These are phyloP conservation scores for Drosophila mettleri DNA, from an alignment of 2,888 invertebrate genomes.

Conservation along the genomic window DNA sequence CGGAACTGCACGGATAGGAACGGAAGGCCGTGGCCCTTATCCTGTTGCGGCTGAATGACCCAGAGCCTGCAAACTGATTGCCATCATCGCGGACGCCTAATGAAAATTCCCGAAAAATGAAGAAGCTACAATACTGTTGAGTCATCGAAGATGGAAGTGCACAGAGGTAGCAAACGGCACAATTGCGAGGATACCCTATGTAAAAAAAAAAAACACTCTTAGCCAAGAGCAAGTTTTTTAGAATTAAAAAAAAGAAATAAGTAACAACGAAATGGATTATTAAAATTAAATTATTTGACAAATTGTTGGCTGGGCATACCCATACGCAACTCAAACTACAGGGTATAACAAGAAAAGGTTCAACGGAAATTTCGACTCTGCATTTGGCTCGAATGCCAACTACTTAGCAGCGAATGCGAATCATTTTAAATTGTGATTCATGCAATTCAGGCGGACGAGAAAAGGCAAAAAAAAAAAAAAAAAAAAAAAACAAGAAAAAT, in stretches of 20 bases:
- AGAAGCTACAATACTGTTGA: slow-evolving; percentile 58
- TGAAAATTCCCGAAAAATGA: slow-evolving; percentile 70
- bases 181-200: slow-evolving; percentile 14
- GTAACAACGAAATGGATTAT: neutral
- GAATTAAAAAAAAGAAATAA: neutral
- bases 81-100: slow-evolving; percentile 67
- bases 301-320: neutral
- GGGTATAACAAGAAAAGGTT: slow-evolving; percentile 42
- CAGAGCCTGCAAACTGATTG: slow-evolving; percentile 62
- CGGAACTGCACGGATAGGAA: slow-evolving; percentile 31
- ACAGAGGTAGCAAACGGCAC: neutral
- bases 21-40: slow-evolving; percentile 60
- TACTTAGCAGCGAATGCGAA: slow-evolving; percentile 76
- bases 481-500: neutral
- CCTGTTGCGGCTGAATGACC: slow-evolving; percentile 66
- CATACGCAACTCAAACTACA: neutral
- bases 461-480: slow-evolving; percentile 2
- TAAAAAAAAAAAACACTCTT: neutral
- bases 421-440: slow-evolving; percentile 77
- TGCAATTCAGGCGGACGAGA: slow-evolving; percentile 38
- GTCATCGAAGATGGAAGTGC: slow-evolving; percentile 60
- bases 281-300: neutral
- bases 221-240: neutral
- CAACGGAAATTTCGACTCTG: slow-evolving; percentile 51
- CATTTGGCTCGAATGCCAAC: slow-evolving; percentile 48